These are phyloP conservation scores for Littorina saxatilis DNA, from an alignment of 1,140 invertebrate genomes.

Conservation along the genomic window DNA sequence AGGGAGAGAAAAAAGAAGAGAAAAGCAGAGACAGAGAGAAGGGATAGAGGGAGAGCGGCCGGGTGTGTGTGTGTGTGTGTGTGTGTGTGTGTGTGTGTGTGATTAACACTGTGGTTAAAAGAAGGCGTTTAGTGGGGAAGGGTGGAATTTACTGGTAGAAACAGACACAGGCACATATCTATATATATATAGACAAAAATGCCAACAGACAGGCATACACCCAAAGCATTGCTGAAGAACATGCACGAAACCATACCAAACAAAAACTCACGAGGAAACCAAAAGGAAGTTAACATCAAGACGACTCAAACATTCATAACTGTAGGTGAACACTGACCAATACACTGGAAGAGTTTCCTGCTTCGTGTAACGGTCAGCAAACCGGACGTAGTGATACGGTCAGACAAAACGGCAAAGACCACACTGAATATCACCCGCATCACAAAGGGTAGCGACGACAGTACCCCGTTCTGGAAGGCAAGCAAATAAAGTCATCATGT, in stretches of 20 bases:
- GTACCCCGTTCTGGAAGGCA: conserved; percentile 44
- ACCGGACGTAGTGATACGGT: conserved; percentile 21
- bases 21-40: background rate
- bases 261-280: background rate
- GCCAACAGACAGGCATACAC: background rate
- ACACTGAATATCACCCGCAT: conserved; percentile 36
- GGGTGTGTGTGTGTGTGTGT: background rate
- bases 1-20: background rate
- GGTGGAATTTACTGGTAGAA: too few species aligned
- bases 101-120: too few species aligned
- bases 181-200: background rate
- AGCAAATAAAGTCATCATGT: background rate
- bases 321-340: conserved; percentile 44
- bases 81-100: too few species aligned
- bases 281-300: too few species aligned
- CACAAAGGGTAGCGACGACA: conserved; percentile 51
- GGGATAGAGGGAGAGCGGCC: background rate
- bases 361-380: conserved; percentile 18
- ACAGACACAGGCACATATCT: background rate
- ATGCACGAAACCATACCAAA: background rate
- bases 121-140: too few species aligned
- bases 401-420: conserved; percentile 41
- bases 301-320: too few species aligned
- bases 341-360: conserved; percentile 48
- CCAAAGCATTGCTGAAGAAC: background rate